Evolutionary conservation across 2,888 invertebrate species (phyloP).

Genomic region (Lithophane leautieri): DNA sequence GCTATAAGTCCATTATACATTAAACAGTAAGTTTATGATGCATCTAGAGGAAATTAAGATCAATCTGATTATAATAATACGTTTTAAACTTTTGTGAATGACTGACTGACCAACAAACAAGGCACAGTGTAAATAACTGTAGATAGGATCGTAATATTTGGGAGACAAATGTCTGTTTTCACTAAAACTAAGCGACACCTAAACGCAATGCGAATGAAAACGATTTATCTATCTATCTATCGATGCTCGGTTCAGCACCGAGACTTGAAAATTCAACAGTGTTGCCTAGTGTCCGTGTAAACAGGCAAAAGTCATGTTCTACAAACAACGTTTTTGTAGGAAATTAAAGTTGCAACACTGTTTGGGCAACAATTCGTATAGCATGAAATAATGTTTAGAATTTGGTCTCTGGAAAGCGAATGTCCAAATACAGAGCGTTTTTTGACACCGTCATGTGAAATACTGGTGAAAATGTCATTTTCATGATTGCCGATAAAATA

Average conservation of each 20-base stretch:
- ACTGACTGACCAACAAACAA: background rate
- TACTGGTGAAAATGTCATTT: too few relatives aligned
- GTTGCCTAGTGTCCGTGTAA: background rate
- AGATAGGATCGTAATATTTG: background rate
- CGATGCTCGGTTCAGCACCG: too few relatives aligned
- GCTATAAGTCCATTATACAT: background rate
- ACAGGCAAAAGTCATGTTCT: background rate
- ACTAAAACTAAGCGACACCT: background rate
- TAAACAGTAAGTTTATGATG: constrained; percentile 1
- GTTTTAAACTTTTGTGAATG: background rate
- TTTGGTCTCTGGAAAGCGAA: background rate
- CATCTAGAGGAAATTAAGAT: background rate
- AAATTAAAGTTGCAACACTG: background rate
- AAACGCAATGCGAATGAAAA: background rate
- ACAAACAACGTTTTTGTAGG: background rate
- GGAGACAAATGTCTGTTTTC: background rate
- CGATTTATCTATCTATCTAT: too few relatives aligned
- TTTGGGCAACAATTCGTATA: background rate
- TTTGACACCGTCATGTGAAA: too few relatives aligned
- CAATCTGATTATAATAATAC: background rate
- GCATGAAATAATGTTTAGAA: background rate
- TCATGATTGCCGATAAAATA: too few relatives aligned
- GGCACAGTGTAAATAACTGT: background rate
- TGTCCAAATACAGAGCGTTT: too few relatives aligned
- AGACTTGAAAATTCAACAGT: background rate